Evolutionary conservation across 2,113 vertebrate species (phyloP).

Genomic region (Passer montanus): DNA sequence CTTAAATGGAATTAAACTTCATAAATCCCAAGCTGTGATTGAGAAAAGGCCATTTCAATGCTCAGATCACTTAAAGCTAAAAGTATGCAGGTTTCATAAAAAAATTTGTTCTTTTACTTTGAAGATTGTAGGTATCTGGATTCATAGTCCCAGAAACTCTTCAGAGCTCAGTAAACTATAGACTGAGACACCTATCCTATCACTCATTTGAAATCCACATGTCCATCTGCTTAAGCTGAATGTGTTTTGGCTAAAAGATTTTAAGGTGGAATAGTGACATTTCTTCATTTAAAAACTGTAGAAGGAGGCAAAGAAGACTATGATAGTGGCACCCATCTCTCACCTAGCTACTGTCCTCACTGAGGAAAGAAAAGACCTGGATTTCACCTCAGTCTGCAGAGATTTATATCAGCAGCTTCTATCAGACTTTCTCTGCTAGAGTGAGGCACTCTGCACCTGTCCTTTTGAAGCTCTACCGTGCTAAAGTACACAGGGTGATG

Average conservation of each 20-base stretch:
- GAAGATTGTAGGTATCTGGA: background rate
- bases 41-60: background rate
- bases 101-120: background rate
- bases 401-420: background rate
- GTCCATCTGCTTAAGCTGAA: background rate
- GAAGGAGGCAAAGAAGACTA: background rate
- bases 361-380: background rate
- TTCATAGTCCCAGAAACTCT: background rate
- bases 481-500: background rate
- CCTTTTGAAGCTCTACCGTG: background rate
- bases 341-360: background rate
- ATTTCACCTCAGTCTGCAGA: background rate
- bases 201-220: background rate
- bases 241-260: background rate
- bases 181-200: background rate
- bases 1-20: background rate
- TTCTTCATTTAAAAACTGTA: background rate
- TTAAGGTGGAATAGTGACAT: background rate
- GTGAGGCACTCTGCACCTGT: background rate
- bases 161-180: background rate
- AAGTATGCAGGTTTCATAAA: background rate
- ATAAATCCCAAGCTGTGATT: background rate
- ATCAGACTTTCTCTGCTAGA: background rate
- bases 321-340: background rate
- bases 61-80: background rate